A percentile compares a stretch with the other conserved stretches of the same genome.
These are phyloP conservation scores for Leptobrachium leishanense DNA, from an alignment of 2,113 vertebrate genomes.

Conservation along the genomic window DNA sequence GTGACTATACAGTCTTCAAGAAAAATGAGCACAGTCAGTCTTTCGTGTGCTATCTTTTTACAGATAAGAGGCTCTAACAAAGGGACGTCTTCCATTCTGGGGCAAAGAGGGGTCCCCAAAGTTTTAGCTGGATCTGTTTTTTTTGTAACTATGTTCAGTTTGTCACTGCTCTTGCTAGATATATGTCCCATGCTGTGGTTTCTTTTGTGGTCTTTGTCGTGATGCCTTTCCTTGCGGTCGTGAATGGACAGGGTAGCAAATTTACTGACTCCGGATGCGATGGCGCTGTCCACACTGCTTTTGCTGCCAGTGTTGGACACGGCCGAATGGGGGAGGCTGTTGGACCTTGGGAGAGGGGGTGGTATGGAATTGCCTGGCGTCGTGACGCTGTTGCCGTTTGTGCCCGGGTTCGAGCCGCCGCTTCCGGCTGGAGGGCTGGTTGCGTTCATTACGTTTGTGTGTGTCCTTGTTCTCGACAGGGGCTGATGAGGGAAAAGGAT, in stretches of 20 bases:
- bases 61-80: constrained; percentile 97
- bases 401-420: constrained; percentile 67
- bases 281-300: constrained; percentile 84
- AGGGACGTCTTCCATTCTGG: constrained; percentile 96
- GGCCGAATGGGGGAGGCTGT: constrained; percentile 93
- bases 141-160: constrained; percentile 88
- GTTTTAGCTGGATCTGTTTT: constrained; percentile 91
- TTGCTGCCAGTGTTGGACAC: constrained; percentile 85
- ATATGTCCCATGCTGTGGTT: constrained; percentile 99
- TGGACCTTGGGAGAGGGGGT: constrained; percentile 88
- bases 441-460: constrained; percentile 97
- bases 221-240: constrained; percentile 93
- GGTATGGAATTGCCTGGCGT: constrained; percentile 79
- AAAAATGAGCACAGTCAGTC: constrained; percentile 98
- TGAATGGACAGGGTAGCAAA: constrained; percentile 95
- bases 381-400: constrained; percentile 76
- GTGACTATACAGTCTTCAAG: constrained; percentile 99
- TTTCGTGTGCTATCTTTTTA: constrained; percentile 98
- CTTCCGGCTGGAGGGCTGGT: constrained; percentile 79
- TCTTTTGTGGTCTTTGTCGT: constrained; percentile 98
- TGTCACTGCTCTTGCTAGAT: constrained; percentile 99
- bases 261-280: constrained; percentile 91
- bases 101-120: constrained; percentile 90
- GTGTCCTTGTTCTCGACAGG: constrained; percentile 92
- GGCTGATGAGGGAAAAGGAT: constrained; percentile 97